phyloP scores from a whole-genome alignment of 2,113 vertebrate genomes.

The Sturnus vulgaris region DNA sequence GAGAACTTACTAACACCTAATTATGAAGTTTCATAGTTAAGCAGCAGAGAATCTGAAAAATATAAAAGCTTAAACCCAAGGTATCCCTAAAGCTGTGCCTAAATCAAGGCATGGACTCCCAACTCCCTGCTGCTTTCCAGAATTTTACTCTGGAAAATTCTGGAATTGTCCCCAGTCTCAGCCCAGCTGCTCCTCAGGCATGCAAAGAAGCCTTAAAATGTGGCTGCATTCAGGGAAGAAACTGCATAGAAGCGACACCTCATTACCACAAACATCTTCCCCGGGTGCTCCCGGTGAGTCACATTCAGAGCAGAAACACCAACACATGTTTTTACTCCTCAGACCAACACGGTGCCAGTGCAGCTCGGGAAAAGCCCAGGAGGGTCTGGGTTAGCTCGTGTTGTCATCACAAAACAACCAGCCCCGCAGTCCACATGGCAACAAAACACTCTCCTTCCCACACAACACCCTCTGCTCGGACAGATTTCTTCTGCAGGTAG shows the following conservation, averaged over 20 bases:
- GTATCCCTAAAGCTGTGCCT: background rate
- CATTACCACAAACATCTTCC: slow-evolving; percentile 22
- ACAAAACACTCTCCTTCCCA: background rate
- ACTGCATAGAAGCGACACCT: slow-evolving; percentile 29
- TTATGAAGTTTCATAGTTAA: too few relatives aligned
- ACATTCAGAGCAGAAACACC: background rate
- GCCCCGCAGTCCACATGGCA: background rate
- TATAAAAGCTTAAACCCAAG: background rate
- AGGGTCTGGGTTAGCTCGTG: background rate
- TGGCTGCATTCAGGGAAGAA: background rate
- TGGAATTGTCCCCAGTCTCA: background rate
- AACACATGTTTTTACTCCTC: slow-evolving; percentile 16
- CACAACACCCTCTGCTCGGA: background rate
- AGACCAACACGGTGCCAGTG: background rate
- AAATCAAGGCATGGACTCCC: background rate
- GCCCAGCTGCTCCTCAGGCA: background rate
- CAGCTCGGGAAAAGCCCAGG: background rate
- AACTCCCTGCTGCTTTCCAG: accelerated
- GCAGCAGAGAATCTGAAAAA: too few relatives aligned
- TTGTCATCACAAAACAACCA: background rate
- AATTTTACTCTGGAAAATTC: background rate
- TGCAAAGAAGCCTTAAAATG: background rate
- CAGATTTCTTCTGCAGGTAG: background rate
- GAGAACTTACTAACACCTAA: too few relatives aligned
- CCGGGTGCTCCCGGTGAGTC: background rate